Evolutionary conservation across 2,888 invertebrate species (phyloP), one percentile per base, ranked within the genome.

Genomic region (Hirtodrosophila alboralis): DNA sequence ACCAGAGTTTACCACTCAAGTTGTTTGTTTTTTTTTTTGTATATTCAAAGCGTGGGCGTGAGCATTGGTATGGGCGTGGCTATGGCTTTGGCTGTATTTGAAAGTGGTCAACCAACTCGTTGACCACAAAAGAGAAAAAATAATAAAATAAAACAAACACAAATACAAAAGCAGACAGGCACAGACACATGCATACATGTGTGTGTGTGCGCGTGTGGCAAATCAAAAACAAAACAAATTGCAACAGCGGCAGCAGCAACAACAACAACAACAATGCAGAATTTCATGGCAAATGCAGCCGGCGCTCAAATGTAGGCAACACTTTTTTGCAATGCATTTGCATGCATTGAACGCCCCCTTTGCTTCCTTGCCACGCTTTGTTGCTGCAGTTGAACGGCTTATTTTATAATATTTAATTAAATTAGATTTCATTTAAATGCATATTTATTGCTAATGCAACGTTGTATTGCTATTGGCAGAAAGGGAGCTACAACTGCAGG

Each of bases 31-130:
- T 37, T 28, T 41, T 34, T 31, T 23, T 31, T 21, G 34, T 23
- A 18, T 43, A 16, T 43, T 36, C 36, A 26, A 13, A 41, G 37
- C 14, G 5, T 27, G 33, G 37, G 28, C 26, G 30, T 18, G 21
- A 16, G 49, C 21, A 26, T 59, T 27, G 38, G 53, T 38, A 31
- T 57, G 54, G 40, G 44, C 23, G 51, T 57, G 60, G 44, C 38
- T 36, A 28, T 53, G 58, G 61, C 64, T 64, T 72, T 66, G 64
- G 72, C 60, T 69, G 73, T 75, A 83, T 83, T 83, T 83, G 84
- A 80, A 86, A 88, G 89, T 88, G 89, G 88, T 88, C 88, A 87
- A 88, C 89, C 89, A 86, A 88, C 88, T 88, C 80, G 79, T 75
- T 84, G 75, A 88, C 89, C 89, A 60, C 88, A 88, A 84, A 79